Evolutionary conservation across 2,888 invertebrate genomes (phyloP), one percentile per base, ranked within the genome.

Genomic region (Tenodera sinensis): DNA sequence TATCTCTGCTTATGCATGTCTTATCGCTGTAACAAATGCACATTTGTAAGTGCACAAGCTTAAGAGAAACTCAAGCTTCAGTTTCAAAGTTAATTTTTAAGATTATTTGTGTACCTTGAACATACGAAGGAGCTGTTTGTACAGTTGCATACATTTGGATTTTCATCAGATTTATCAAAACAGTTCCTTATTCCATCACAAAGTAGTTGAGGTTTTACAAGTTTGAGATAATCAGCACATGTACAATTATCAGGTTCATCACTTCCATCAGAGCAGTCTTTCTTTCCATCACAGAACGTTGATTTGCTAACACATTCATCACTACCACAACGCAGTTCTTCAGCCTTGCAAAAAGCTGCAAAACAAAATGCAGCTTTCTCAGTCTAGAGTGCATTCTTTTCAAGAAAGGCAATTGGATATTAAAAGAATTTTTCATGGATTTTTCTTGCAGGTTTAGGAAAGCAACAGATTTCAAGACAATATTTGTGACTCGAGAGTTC

Each of bases 151-250:
- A 94, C 94, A 92, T 97, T 97, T 30, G 87, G 87, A n/a, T 34
- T 83, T 71, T 98, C 98, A 91, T 98, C 98, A 88, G 95, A 95
- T 91, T 96, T 96, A 92, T 98, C 97, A 90, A 95, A 93, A 92
- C 98, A 98, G 92, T 98, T 96, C 12, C 96, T 93, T 9, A 95
- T 93, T 0, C 97, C 97, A 92, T 98, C 97, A 92, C 98, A 98
- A 7, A 97, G 93, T 91, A 95, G 95, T 0, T 94, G 93, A 0
- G 97, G 96, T 92, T 95, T 94, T 0, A 96, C 95, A n/a, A 96
- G 93, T 85, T 93, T 93, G 91, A 95, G 94, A 89, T 97, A 93
- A 92, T 96, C 97, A 47, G 95, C 94, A 15, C 95, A 95, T 91
- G 97, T 97, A 89, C 96, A 96, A 25, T 93, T 93, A 8, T 47